phyloP scores from a whole-genome alignment of 2,797 vertebrate genomes.

The Rhinella marina region DNA sequence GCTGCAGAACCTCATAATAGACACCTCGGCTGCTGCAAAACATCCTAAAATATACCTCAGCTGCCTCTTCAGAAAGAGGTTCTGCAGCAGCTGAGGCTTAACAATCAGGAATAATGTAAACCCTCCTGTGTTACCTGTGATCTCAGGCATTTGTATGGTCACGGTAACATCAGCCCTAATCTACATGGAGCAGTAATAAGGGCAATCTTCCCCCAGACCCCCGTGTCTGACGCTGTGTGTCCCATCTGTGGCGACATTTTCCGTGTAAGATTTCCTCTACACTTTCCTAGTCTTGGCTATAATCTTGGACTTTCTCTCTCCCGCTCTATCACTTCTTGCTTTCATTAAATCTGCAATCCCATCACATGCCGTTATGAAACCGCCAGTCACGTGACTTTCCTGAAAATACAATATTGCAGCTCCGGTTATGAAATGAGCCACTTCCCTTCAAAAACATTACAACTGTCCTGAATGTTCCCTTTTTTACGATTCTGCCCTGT shows the following conservation, averaged over 20 bases:
- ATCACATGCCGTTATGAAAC: slow-evolving; percentile 25
- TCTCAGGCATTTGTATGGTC: too few relatives aligned
- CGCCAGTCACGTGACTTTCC: slow-evolving; percentile 26
- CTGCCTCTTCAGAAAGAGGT: too few relatives aligned
- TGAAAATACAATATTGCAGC: slow-evolving; percentile 20
- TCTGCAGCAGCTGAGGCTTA: too few relatives aligned
- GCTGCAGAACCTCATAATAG: too few relatives aligned
- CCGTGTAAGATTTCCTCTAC: neutral
- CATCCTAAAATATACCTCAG: neutral
- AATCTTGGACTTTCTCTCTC: neutral
- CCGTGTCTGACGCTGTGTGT: too few relatives aligned
- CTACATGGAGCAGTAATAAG: neutral
- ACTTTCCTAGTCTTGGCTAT: neutral
- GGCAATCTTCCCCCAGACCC: too few relatives aligned
- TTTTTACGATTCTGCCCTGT: neutral
- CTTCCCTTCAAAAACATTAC: slow-evolving; percentile 27
- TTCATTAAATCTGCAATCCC: slow-evolving; percentile 1
- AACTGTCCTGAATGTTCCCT: slow-evolving; percentile 22
- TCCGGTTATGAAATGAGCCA: slow-evolving; percentile 42
- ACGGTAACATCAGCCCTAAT: too few relatives aligned
- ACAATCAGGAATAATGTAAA: too few relatives aligned
- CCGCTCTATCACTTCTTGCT: neutral
- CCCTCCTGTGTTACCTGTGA: too few relatives aligned
- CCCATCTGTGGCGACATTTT: neutral
- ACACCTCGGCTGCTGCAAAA: too few relatives aligned